These are phyloP conservation scores for Psococerastis gibbosa DNA, from an alignment of 2,888 invertebrate species.

Conservation along the genomic window DNA sequence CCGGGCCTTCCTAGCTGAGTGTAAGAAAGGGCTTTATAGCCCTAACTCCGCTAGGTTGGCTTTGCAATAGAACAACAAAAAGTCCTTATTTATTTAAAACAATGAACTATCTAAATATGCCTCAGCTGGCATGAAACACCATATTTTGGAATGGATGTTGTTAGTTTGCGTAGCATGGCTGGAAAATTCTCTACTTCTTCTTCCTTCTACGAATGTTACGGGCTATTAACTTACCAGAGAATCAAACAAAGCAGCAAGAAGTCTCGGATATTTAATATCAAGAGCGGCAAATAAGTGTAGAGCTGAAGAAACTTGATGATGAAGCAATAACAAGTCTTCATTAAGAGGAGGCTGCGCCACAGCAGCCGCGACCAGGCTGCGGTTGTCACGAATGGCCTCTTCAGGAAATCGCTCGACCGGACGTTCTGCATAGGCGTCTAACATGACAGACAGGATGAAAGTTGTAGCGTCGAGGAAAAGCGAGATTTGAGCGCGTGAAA, in stretches of 20 bases:
- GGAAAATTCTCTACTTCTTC: too few relatives aligned
- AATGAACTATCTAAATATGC: too few relatives aligned
- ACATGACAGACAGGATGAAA: background rate
- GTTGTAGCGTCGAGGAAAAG: constrained; percentile 23
- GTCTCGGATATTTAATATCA: constrained; percentile 51
- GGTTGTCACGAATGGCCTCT: constrained; percentile 48
- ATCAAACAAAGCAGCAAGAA: constrained; percentile 46
- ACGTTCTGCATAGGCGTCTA: background rate
- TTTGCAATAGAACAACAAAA: too few relatives aligned
- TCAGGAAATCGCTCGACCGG: constrained; percentile 22
- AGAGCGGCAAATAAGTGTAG: constrained; percentile 64
- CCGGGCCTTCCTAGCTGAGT: too few relatives aligned
- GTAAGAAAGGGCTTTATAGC: too few relatives aligned
- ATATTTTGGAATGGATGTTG: too few relatives aligned
- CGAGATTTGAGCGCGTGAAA: constrained; percentile 37
- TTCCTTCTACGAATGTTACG: too few relatives aligned
- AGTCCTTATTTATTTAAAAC: too few relatives aligned
- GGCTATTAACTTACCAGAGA: constrained; percentile 35
- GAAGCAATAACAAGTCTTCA: constrained; percentile 55
- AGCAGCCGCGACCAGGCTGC: constrained; percentile 52
- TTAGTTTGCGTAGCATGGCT: too few relatives aligned
- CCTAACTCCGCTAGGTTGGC: too few relatives aligned
- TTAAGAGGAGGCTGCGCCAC: constrained; percentile 55
- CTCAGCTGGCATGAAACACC: too few relatives aligned
- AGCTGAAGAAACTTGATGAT: constrained; percentile 57